A percentile compares a stretch with the other conserved stretches of the same genome.
Conservation (phyloP, 2,888 invertebrate species). For the Actias luna region DNA sequence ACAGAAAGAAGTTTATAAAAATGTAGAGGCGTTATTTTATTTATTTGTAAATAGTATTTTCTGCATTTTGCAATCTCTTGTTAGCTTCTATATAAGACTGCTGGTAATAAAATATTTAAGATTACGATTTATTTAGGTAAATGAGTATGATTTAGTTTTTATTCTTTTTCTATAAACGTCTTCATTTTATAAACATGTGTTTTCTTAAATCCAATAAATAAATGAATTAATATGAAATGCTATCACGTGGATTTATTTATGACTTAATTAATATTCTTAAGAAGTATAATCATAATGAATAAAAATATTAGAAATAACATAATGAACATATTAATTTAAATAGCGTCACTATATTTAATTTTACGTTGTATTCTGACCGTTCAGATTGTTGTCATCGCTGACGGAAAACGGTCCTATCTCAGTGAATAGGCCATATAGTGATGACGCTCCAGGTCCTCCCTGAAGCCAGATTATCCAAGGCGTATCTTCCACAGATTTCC, state of each 20-base stretch:
- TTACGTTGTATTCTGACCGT: conserved; percentile 44
- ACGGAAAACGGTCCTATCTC: conserved; percentile 85
- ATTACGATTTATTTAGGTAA: too few relatives aligned
- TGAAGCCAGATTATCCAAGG: conserved; percentile 83
- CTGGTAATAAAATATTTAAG: too few relatives aligned
- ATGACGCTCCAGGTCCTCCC: conserved; percentile 82
- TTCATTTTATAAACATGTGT: too few relatives aligned
- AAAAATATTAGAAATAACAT: not conserved
- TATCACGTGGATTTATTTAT: too few relatives aligned
- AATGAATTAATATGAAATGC: too few relatives aligned
- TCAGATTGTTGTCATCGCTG: conserved; percentile 56
- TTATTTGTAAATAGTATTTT: not conserved
- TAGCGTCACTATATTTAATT: not conserved
- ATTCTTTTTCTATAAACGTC: too few relatives aligned
- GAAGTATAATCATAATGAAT: not conserved
- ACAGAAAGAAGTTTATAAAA: not conserved
- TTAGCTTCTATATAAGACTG: too few relatives aligned
- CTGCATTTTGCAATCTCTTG: not conserved
- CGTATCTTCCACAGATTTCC: conserved; percentile 69
- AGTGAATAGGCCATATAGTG: conserved; percentile 80
- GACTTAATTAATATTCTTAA: too few relatives aligned
- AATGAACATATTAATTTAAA: not conserved
- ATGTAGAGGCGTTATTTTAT: not conserved
- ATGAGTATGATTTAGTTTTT: too few relatives aligned
- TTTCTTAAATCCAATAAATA: too few relatives aligned